These are phyloP conservation scores for Hydropsyche betteni DNA, from an alignment of 2,888 invertebrate species.

Conservation along the genomic window DNA sequence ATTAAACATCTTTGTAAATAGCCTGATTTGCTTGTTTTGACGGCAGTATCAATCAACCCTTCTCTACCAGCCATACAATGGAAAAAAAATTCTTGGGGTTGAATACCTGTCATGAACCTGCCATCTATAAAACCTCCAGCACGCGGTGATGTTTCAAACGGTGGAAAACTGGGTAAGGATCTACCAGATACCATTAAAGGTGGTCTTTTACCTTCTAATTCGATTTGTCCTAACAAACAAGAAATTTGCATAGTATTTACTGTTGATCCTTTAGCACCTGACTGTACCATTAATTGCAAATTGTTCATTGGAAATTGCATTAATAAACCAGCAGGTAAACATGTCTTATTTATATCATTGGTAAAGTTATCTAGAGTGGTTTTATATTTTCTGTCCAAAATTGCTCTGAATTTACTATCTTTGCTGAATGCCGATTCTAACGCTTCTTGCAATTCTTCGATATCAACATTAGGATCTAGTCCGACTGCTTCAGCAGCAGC, in stretches of 20 bases:
- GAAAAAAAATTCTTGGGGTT: slow-evolving; percentile 98
- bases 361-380: slow-evolving; percentile 81
- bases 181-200: slow-evolving; percentile 94
- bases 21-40: slow-evolving; percentile 98
- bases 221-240: slow-evolving; percentile 96
- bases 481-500: slow-evolving; percentile 78
- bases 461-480: slow-evolving; percentile 67
- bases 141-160: slow-evolving; percentile 87
- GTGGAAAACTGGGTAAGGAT: slow-evolving; percentile 89
- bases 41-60: slow-evolving; percentile 99
- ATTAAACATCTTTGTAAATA: slow-evolving; percentile 97
- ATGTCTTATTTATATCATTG: slow-evolving; percentile 88
- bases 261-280: slow-evolving; percentile 98
- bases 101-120: slow-evolving; percentile 97
- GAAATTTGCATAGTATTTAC: slow-evolving; percentile 99
- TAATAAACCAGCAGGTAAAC: slow-evolving; percentile 85
- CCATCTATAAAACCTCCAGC: slow-evolving; percentile 97
- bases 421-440: slow-evolving; percentile 75
- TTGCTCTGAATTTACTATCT: slow-evolving; percentile 80
- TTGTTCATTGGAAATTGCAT: slow-evolving; percentile 93
- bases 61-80: slow-evolving; percentile 99
- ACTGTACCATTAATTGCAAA: slow-evolving; percentile 97
- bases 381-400: slow-evolving; percentile 87
- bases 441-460: slow-evolving; percentile 70
- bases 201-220: slow-evolving; percentile 96